Conservation (phyloP, 2,113 vertebrate species). For the Phaethornis superciliosus region DNA sequence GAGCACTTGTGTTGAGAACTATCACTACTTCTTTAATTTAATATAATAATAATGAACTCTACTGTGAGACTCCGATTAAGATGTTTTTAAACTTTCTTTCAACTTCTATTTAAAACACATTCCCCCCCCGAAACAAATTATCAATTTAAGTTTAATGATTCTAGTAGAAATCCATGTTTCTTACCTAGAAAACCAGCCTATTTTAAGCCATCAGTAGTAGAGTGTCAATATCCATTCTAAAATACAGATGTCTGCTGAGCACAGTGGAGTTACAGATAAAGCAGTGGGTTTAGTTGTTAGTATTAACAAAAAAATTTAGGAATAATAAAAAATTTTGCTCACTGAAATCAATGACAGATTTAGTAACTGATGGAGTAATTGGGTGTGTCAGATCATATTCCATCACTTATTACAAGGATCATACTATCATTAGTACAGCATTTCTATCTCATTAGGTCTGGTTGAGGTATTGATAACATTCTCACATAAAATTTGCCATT, state of each 20-base stretch:
- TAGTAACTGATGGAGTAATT: not conserved
- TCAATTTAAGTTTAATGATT: not conserved
- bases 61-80: not conserved
- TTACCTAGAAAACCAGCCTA: not conserved
- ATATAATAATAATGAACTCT: not conserved
- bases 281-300: not conserved
- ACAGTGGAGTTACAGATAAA: not conserved
- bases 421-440: not conserved
- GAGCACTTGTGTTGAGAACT: not conserved
- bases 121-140: not conserved
- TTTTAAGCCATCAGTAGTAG: not conserved
- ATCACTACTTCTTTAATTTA: not conserved
- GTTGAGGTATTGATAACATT: not conserved
- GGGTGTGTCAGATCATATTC: not conserved
- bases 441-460: not conserved
- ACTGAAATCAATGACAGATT: not conserved
- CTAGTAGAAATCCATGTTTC: not conserved
- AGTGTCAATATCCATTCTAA: not conserved
- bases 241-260: not conserved
- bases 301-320: not conserved
- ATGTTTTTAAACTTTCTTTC: not conserved
- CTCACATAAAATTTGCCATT: slow-evolving; percentile 10
- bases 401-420: not conserved
- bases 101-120: not conserved
- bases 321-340: not conserved